phyloP scores from a whole-genome alignment of 2,797 vertebrate species.

The Tapirus indicus region DNA sequence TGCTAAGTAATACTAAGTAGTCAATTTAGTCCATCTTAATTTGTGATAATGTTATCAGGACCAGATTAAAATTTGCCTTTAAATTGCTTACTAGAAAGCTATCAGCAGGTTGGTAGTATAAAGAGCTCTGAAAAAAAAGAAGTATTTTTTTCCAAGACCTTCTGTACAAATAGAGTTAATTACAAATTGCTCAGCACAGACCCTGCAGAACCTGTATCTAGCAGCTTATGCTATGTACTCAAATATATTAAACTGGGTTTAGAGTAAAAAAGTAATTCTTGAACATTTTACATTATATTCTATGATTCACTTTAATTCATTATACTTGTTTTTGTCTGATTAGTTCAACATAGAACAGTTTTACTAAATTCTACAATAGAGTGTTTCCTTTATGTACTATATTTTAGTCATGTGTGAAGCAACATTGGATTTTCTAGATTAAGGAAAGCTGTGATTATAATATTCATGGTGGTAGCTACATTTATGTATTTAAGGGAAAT shows the following conservation, averaged over 20 bases:
- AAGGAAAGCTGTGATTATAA: not conserved
- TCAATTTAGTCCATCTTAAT: not conserved
- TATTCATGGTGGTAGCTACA: not conserved
- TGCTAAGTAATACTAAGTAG: not conserved
- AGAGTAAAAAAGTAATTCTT: not conserved
- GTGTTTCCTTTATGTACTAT: not conserved
- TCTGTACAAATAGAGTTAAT: not conserved
- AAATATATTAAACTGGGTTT: not conserved
- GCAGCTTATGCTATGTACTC: not conserved
- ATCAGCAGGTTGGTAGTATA: not conserved
- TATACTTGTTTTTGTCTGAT: not conserved
- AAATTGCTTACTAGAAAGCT: not conserved
- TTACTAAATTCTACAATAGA: not conserved
- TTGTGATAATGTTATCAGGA: not conserved
- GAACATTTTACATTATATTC: not conserved
- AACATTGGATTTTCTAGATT: not conserved
- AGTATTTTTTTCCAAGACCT: not conserved
- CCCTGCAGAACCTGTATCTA: not conserved
- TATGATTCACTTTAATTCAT: not conserved
- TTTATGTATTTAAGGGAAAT: not conserved
- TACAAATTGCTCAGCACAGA: not conserved
- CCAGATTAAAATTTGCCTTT: not conserved
- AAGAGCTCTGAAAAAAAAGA: not conserved
- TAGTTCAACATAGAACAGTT: not conserved
- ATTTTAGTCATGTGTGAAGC: not conserved